Evolutionary conservation across 2,888 invertebrate genomes (phyloP).

Genomic region (Seira ritae): DNA sequence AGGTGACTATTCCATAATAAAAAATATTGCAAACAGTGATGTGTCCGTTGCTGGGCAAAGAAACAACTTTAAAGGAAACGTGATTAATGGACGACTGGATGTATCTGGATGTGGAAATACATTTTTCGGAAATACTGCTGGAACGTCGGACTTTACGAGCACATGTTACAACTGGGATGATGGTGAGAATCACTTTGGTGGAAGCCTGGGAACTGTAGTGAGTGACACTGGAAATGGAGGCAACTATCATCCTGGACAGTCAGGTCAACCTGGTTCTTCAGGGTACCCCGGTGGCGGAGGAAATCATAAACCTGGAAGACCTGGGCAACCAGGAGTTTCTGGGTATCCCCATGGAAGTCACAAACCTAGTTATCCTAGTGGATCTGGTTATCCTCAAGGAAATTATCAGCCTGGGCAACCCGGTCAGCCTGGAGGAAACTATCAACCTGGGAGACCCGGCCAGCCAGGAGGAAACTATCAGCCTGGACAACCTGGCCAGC

Average conservation of each 20-base stretch:
- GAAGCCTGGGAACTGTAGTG: neutral
- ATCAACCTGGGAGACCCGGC: too few relatives aligned
- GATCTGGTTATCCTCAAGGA: too few relatives aligned
- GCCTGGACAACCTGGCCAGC: too few relatives aligned
- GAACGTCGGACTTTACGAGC: conserved; percentile 34
- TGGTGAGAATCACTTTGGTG: conserved; percentile 48
- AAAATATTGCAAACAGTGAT: conserved; percentile 44
- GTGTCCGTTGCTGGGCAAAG: conserved; percentile 31
- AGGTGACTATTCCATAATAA: conserved; percentile 19
- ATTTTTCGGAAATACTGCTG: conserved; percentile 41
- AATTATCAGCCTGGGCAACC: too few relatives aligned
- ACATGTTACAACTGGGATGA: conserved; percentile 50
- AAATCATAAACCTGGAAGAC: too few relatives aligned
- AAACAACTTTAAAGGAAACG: conserved; percentile 34
- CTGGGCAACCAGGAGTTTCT: too few relatives aligned
- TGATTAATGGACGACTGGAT: conserved; percentile 44
- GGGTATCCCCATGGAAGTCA: too few relatives aligned
- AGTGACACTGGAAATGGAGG: neutral
- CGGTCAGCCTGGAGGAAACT: too few relatives aligned
- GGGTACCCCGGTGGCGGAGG: too few relatives aligned
- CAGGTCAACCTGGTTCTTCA: neutral
- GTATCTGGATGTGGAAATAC: conserved; percentile 51
- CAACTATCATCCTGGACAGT: neutral
- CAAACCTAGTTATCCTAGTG: too few relatives aligned
- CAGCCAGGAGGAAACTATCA: too few relatives aligned